Percentiles rank a stretch among this genome's conserved stretches.
These are phyloP conservation scores for Scomberomorus guttatus DNA, from an alignment of 2,797 vertebrate genomes.

Conservation along the genomic window DNA sequence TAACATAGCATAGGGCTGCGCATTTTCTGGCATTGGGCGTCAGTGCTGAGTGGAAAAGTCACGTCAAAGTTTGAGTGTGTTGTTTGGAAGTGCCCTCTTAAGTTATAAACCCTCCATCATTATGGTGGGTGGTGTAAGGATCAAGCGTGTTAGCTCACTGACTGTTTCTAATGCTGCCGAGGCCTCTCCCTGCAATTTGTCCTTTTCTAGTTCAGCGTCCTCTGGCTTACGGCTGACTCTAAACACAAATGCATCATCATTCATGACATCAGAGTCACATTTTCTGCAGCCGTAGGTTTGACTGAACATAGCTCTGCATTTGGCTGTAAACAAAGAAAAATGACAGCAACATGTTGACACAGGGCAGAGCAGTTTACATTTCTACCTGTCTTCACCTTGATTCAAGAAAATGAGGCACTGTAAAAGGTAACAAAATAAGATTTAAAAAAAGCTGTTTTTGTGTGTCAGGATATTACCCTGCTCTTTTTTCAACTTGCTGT, in stretches of 20 bases:
- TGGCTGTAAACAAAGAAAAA: neutral
- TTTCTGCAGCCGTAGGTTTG: constrained; percentile 1
- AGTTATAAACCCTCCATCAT: constrained; percentile 32
- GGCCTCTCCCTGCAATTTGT: constrained; percentile 34
- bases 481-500: neutral
- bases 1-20: constrained; percentile 9
- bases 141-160: constrained; percentile 30
- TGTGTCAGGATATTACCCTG: neutral
- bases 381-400: neutral
- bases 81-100: constrained; percentile 45
- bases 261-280: constrained; percentile 16
- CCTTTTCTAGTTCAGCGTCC: constrained; percentile 17
- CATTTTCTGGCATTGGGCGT: constrained; percentile 30
- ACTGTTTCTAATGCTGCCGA: constrained; percentile 18
- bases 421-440: neutral
- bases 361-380: neutral
- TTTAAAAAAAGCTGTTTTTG: neutral
- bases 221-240: neutral
- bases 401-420: neutral
- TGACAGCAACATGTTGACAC: neutral
- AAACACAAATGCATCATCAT: constrained; percentile 12
- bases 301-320: neutral
- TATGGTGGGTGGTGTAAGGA: constrained; percentile 31
- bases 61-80: constrained; percentile 34
- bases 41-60: constrained; percentile 39